A percentile compares a stretch with the other conserved stretches of the same genome.
phyloP scores from a whole-genome alignment of 1,140 invertebrate species.

The Cotesia vestalis region DNA sequence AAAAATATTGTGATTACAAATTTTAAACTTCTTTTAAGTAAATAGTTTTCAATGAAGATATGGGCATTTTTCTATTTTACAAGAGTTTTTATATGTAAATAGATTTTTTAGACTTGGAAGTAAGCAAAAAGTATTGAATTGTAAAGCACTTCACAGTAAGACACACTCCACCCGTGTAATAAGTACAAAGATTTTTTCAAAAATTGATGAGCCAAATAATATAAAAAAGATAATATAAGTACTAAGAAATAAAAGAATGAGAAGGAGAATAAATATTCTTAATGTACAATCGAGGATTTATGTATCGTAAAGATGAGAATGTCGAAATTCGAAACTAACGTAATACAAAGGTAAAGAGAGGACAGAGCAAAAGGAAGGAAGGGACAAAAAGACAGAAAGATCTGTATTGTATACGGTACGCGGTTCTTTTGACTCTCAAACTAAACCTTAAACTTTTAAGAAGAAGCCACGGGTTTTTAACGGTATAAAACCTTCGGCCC shows the following conservation, averaged over 20 bases:
- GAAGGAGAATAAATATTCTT: slow-evolving; percentile 4
- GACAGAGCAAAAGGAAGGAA: slow-evolving; percentile 16
- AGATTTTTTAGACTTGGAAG: no score
- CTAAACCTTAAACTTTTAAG: neutral
- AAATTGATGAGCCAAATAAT: slow-evolving; percentile 13
- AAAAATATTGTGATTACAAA: no score
- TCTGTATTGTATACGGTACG: neutral
- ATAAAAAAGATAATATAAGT: slow-evolving; percentile 23
- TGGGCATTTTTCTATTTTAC: no score
- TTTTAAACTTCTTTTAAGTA: no score
- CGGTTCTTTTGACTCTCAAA: slow-evolving; percentile 8
- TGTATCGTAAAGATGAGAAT: slow-evolving; percentile 51
- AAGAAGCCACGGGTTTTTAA: slow-evolving; percentile 41
- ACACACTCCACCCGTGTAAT: no score
- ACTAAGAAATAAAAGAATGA: slow-evolving; percentile 25
- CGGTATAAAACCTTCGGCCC: slow-evolving; percentile 48
- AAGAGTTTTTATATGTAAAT: no score
- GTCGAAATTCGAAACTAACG: slow-evolving; percentile 48
- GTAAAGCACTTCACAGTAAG: no score
- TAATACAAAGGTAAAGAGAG: neutral
- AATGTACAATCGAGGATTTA: slow-evolving; percentile 42
- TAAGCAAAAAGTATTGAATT: no score
- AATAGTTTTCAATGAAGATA: no score
- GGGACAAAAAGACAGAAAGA: slow-evolving; percentile 11
- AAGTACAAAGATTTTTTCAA: no score